Evolutionary conservation across 1,140 invertebrate species (phyloP).

Genomic region (Pachypsylla venusta): DNA sequence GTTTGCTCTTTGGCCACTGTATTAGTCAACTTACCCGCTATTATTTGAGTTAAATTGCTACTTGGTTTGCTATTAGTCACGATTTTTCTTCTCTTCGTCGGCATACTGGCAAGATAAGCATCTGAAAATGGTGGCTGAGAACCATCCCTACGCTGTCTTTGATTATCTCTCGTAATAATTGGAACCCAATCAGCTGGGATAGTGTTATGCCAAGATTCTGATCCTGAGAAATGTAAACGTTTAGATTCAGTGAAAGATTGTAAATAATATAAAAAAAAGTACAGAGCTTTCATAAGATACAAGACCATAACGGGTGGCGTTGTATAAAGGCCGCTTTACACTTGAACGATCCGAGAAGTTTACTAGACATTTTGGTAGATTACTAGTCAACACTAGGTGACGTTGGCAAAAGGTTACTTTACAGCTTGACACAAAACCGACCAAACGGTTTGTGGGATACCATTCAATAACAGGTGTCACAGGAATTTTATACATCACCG

Average conservation of each 20-base stretch:
- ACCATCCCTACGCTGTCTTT: slow-evolving; percentile 42
- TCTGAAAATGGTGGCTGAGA: slow-evolving; percentile 50
- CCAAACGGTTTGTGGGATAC: too few species aligned
- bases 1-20: slow-evolving; percentile 21
- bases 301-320: too few species aligned
- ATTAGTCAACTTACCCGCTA: slow-evolving; percentile 22
- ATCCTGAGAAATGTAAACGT: neutral
- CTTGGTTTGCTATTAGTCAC: slow-evolving; percentile 30
- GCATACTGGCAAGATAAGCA: slow-evolving; percentile 66
- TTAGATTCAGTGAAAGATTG: neutral
- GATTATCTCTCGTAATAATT: slow-evolving; percentile 55
- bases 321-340: neutral
- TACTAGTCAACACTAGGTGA: too few species aligned
- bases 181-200: slow-evolving; percentile 57
- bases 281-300: too few species aligned
- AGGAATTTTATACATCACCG: too few species aligned
- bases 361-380: too few species aligned
- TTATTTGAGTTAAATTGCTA: slow-evolving; percentile 22
- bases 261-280: too few species aligned
- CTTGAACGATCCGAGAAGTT: too few species aligned
- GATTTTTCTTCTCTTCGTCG: slow-evolving; percentile 61
- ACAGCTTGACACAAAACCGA: too few species aligned
- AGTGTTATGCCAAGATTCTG: slow-evolving; percentile 25
- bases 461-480: too few species aligned
- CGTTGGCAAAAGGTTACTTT: too few species aligned